phyloP scores from a whole-genome alignment of 92 coral and sea anemone genomes.

The Paramuricea clavata region DNA sequence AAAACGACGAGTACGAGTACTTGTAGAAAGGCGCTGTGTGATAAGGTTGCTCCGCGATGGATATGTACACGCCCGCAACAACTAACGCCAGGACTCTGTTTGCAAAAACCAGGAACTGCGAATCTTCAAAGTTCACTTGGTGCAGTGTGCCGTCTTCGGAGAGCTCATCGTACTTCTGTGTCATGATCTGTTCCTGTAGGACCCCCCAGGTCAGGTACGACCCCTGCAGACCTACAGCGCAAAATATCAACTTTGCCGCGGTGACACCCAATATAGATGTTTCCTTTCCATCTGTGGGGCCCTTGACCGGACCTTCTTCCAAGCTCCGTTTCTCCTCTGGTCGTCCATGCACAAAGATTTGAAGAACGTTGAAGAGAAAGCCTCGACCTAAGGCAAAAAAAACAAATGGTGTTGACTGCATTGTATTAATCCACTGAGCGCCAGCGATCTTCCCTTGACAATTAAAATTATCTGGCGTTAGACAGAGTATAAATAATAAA shows the following conservation, averaged over 20 bases:
- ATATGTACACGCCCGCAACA: constrained; percentile 74
- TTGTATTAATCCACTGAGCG: too few species aligned
- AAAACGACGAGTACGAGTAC: constrained; percentile 92
- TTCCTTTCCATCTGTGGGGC: constrained; percentile 42
- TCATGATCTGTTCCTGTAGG: constrained; percentile 93
- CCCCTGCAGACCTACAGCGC: constrained; percentile 88
- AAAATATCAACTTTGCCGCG: constrained; percentile 72
- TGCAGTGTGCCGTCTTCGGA: constrained; percentile 76
- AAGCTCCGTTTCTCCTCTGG: constrained; percentile 77
- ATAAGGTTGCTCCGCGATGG: constrained; percentile 82
- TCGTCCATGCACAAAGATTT: constrained; percentile 87
- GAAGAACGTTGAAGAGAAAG: constrained; percentile 79
- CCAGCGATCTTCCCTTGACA: too few species aligned
- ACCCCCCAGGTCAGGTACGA: constrained; percentile 97
- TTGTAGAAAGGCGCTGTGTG: constrained; percentile 92
- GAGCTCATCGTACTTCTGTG: constrained; percentile 71
- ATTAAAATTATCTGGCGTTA: too few species aligned
- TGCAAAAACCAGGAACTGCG: constrained; percentile 92
- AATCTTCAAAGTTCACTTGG: constrained; percentile 79
- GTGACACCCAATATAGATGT: constrained; percentile 64
- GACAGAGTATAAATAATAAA: too few species aligned
- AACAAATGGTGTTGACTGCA: too few species aligned
- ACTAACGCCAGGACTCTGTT: constrained; percentile 88
- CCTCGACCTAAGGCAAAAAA: constrained; percentile 80
- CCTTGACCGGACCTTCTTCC: constrained; percentile 76